Base-by-base conservation (phyloP, 2,888 invertebrate genomes). In the Ichneumoninae sp. region DNA sequence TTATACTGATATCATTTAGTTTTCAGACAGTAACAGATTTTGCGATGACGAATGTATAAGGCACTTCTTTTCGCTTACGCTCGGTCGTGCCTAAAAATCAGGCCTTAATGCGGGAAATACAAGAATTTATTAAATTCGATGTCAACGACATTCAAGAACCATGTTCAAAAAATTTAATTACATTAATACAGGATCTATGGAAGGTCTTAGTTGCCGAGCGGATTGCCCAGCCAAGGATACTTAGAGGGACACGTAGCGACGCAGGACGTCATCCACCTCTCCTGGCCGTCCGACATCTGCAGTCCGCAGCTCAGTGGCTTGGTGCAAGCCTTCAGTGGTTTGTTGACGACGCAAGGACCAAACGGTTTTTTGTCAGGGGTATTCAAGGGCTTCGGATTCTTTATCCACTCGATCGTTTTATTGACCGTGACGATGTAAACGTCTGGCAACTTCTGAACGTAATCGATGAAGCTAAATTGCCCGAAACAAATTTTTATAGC, bases 161-260 rank as follows among this genome's bases (percentile, higher is more conserved):
- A 65, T n/a, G 5, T 68, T 3, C 10, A 4, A 16, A 26, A 19
- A 30, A 16, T 68, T 10, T 22, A 44, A 44, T 19, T 5, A 13
- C 8, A 16, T 0, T 7, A 16, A 47, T 69, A n/a, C 54, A 6
- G 22, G 7, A 1, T n/a, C 5, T 8, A 52, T 54, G 22, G 44
- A 4, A 19, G 54, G 1, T 40, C 30, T 84, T 89, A 87, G 22
- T 88, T 50, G 84, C 95, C 95, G 0, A 95, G 89, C 47, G 95
- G 95, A 90, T 96, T 95, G 54, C 94, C 94, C 0, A 95, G 71
- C 95, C 96, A 96, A 0, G 96, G 96, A 89, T 95, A 95, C 0
- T 88, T 90, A 0, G 86, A 82, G 0, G 96, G 96, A 86, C 96
- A 96, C 0, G 62, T n/a, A 10, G 83, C 78, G 13, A 87, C 91